Percentiles rank a stretch among this genome's conserved stretches.
phyloP scores from a whole-genome alignment of 2,888 invertebrate species.

The Leptinotarsa haldemani region DNA sequence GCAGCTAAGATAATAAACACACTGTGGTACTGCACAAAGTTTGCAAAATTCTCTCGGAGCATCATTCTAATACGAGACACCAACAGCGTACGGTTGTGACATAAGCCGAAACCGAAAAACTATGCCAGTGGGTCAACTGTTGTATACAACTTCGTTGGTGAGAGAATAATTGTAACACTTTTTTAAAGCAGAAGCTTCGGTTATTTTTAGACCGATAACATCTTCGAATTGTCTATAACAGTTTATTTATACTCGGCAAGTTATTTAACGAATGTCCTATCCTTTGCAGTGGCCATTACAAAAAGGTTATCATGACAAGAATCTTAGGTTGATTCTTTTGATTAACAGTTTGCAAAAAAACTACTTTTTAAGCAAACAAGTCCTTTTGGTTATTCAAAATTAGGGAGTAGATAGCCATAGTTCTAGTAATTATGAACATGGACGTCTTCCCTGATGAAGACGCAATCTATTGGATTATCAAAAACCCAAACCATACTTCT shows the following conservation, averaged over 20 bases:
- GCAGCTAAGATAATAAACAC: no score
- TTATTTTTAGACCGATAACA: slow-evolving; percentile 15
- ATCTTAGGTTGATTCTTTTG: background rate
- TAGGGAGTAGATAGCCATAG: no score
- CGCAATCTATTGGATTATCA: no score
- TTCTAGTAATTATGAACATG: no score
- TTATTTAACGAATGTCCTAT: background rate
- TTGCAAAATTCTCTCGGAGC: background rate
- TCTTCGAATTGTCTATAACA: background rate
- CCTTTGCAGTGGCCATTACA: background rate
- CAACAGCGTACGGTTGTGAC: slow-evolving; percentile 41
- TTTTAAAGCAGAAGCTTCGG: slow-evolving; percentile 5
- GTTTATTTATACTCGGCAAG: background rate
- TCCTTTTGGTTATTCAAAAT: no score
- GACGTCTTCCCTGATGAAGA: no score
- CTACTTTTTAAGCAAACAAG: no score
- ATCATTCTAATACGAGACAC: background rate
- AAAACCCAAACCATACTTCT: no score
- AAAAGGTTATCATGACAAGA: background rate
- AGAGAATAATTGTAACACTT: slow-evolving; percentile 22
- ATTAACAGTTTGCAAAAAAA: no score
- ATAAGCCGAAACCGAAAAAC: slow-evolving; percentile 48
- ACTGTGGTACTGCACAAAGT: background rate
- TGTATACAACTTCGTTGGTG: slow-evolving; percentile 18
- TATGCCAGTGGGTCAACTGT: slow-evolving; percentile 49